Percentiles rank a stretch among this genome's conserved stretches.
Conservation (phyloP, 2,113 vertebrate genomes). For the Malurus melanocephalus region DNA sequence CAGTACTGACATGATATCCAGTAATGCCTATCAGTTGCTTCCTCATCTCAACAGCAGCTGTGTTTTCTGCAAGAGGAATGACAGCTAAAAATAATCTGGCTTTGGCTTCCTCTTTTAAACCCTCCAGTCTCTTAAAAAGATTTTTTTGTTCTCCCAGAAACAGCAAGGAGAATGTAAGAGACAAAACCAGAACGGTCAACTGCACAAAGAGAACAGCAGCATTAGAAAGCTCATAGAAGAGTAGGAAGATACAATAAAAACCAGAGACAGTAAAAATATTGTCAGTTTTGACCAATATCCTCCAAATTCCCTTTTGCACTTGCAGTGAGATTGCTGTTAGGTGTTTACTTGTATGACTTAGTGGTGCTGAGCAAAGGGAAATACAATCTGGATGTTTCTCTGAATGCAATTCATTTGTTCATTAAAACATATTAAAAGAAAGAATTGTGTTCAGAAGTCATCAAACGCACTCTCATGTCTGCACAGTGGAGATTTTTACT, state of each 20-base stretch:
- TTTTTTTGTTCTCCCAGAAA: conserved; percentile 13
- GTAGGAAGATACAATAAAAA: not conserved
- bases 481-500: not conserved
- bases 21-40: not conserved
- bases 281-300: not conserved
- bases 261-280: not conserved
- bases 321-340: not conserved
- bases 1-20: not conserved
- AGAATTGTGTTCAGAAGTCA: not conserved
- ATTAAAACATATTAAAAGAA: not conserved
- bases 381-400: not conserved
- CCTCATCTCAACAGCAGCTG: conserved; percentile 43
- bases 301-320: not conserved
- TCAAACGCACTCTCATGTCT: not conserved
- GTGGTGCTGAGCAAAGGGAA: not conserved
- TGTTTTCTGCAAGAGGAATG: conserved; percentile 45
- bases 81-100: conserved; percentile 47
- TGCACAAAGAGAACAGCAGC: not conserved
- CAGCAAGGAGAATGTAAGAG: not conserved
- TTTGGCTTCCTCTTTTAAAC: conserved; percentile 51
- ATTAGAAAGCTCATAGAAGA: not conserved
- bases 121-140: not conserved
- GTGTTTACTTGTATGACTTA: not conserved
- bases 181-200: not conserved
- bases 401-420: not conserved